These are phyloP conservation scores for Cynocephalus volans DNA, from an alignment of 2,113 vertebrate genomes.

Conservation along the genomic window DNA sequence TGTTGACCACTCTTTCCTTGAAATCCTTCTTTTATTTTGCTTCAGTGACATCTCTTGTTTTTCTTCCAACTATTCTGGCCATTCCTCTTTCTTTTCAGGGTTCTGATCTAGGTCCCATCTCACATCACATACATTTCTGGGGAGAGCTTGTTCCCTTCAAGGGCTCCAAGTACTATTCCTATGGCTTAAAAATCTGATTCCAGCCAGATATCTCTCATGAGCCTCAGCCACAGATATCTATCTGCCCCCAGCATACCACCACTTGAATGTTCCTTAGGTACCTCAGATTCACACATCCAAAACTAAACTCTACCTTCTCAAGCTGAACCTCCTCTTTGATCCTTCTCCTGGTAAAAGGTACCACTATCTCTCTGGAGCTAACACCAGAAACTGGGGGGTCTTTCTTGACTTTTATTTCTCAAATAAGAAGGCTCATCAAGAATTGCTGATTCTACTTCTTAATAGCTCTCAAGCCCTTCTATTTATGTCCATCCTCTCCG, in stretches of 20 bases:
- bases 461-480: background rate
- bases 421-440: background rate
- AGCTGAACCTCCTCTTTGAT: background rate
- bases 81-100: background rate
- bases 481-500: background rate
- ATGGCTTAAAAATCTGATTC: slow-evolving; percentile 20
- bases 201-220: background rate
- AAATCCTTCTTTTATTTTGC: slow-evolving; percentile 47
- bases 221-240: background rate
- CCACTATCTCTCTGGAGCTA: background rate
- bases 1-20: background rate
- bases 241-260: background rate
- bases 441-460: background rate
- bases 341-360: background rate
- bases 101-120: background rate
- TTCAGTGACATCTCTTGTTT: background rate
- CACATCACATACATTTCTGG: background rate
- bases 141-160: background rate
- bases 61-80: background rate
- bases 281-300: background rate
- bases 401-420: slow-evolving; percentile 32
- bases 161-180: background rate
- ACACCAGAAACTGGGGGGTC: background rate
- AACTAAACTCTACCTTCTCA: background rate
- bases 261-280: background rate